Percentiles rank a stretch among this genome's conserved stretches.
phyloP scores from a whole-genome alignment of 1,140 invertebrate species.

The Myzus persicae region DNA sequence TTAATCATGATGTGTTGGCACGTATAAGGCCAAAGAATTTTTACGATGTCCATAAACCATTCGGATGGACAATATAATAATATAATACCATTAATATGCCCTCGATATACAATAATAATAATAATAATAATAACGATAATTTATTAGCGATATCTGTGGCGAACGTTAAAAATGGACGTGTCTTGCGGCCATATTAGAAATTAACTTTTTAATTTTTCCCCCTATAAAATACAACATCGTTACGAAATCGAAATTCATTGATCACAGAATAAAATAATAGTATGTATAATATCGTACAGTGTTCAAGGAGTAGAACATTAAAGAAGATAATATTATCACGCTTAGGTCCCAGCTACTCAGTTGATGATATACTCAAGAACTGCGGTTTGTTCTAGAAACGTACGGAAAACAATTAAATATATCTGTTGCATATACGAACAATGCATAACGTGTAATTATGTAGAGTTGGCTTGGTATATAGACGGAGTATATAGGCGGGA shows the following conservation, averaged over 20 bases:
- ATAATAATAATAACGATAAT: constrained; percentile 43
- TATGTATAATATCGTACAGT: neutral
- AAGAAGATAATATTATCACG: neutral
- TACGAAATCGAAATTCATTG: neutral
- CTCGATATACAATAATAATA: constrained; percentile 42
- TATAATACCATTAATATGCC: constrained; percentile 48
- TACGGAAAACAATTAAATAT: neutral
- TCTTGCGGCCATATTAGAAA: constrained; percentile 22
- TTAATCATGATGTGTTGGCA: constrained; percentile 58
- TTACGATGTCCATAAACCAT: constrained; percentile 57
- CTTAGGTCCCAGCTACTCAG: neutral
- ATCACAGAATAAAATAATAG: neutral
- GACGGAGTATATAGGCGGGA: too few species aligned
- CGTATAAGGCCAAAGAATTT: constrained; percentile 51
- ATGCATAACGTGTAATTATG: neutral
- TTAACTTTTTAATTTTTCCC: neutral
- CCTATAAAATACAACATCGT: neutral
- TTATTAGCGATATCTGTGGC: constrained; percentile 15
- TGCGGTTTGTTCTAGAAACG: neutral
- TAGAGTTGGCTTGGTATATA: neutral
- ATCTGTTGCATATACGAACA: neutral
- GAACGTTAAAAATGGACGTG: constrained; percentile 7
- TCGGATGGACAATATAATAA: constrained; percentile 44
- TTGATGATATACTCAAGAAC: neutral
- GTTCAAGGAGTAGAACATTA: neutral